A percentile compares a stretch with the other conserved stretches of the same genome.
These are phyloP conservation scores for Coendou prehensilis DNA, from an alignment of 2,797 vertebrate genomes.

Conservation along the genomic window DNA sequence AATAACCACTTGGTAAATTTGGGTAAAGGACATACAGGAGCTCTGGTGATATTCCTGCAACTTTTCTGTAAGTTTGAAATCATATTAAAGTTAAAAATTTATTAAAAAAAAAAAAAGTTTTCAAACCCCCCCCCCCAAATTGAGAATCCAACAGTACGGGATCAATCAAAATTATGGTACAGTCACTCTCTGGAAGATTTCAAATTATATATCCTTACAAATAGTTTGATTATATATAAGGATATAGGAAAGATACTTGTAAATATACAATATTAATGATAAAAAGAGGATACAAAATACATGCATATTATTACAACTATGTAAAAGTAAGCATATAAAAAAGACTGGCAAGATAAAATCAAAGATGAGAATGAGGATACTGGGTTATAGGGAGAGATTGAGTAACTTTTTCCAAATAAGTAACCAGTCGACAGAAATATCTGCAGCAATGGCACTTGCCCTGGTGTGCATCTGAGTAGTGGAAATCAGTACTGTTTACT, in stretches of 20 bases:
- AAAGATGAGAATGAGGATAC: neutral
- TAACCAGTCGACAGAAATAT: neutral
- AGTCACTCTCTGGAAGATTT: constrained; percentile 32
- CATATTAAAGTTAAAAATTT: constrained; percentile 48
- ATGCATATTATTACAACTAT: constrained; percentile 19
- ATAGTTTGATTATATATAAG: constrained; percentile 24
- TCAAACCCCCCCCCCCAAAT: neutral
- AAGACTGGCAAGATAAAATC: constrained; percentile 35
- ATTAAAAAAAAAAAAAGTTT: neutral
- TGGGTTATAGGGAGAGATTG: neutral
- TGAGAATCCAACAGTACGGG: constrained; percentile 54
- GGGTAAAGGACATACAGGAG: neutral
- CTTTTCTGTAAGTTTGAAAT: constrained; percentile 35
- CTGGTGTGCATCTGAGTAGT: no score
- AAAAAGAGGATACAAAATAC: constrained; percentile 49
- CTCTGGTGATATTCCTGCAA: constrained; percentile 34
- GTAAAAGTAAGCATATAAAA: constrained; percentile 13
- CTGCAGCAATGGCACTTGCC: neutral
- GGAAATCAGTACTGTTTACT: neutral
- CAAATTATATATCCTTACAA: neutral
- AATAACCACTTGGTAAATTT: neutral
- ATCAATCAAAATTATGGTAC: constrained; percentile 64
- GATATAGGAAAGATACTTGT: constrained; percentile 14
- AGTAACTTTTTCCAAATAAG: neutral
- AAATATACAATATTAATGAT: constrained; percentile 34